These are phyloP conservation scores for Cyclura pinguis DNA, from an alignment of 2,797 vertebrate species.

Conservation along the genomic window DNA sequence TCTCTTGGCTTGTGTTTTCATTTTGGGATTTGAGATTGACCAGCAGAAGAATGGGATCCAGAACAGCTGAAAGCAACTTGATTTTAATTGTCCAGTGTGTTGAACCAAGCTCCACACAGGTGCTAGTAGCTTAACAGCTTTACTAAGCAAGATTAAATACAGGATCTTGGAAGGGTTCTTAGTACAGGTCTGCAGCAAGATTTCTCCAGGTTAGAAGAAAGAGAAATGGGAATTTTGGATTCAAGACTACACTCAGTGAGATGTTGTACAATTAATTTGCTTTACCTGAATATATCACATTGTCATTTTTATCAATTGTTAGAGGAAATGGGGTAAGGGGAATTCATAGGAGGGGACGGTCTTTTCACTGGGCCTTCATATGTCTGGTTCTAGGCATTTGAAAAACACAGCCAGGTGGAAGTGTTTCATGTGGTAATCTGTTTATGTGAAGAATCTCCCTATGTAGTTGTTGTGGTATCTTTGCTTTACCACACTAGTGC, in stretches of 20 bases:
- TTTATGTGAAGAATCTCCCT: background rate
- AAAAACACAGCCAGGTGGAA: background rate
- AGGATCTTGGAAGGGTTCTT: background rate
- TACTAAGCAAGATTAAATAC: background rate
- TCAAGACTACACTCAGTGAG: too few relatives aligned
- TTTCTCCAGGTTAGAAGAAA: background rate
- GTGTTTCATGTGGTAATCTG: background rate
- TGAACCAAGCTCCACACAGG: background rate
- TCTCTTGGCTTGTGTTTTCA: background rate
- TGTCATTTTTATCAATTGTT: too few relatives aligned
- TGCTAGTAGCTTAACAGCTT: background rate
- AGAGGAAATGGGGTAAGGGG: background rate
- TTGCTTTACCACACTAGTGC: background rate
- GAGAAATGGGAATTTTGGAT: background rate
- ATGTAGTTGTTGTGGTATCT: background rate
- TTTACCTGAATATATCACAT: too few relatives aligned
- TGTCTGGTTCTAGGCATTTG: background rate
- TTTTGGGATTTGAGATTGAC: background rate
- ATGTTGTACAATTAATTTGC: too few relatives aligned
- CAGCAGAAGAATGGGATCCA: background rate
- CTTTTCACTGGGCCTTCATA: background rate
- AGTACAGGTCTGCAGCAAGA: background rate
- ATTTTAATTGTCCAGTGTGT: background rate
- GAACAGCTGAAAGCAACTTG: background rate
- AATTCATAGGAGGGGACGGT: background rate